Conservation (phyloP, 2,888 invertebrate species). For the Eilema sororculum region DNA sequence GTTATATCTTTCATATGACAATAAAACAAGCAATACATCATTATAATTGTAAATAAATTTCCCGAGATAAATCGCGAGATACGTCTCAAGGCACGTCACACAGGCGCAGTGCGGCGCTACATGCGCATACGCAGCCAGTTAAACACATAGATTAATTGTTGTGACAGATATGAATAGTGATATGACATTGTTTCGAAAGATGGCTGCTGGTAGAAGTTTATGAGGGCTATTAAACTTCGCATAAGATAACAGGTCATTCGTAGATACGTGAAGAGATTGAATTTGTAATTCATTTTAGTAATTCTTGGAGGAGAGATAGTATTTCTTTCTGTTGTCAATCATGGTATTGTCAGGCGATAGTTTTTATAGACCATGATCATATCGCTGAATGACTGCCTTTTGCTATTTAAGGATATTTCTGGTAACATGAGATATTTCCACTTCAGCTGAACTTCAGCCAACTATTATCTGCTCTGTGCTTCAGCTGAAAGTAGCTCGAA, state of each 20-base stretch:
- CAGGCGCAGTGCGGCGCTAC: constrained; percentile 56
- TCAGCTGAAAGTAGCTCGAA: no score
- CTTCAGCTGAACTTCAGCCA: no score
- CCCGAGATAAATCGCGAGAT: constrained; percentile 74
- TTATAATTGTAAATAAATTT: constrained; percentile 81
- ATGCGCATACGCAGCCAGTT: constrained; percentile 60
- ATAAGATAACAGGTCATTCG: neutral
- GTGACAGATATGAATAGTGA: constrained; percentile 29
- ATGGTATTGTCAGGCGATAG: neutral
- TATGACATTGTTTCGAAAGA: constrained; percentile 23
- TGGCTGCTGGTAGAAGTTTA: constrained; percentile 14
- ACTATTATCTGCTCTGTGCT: no score
- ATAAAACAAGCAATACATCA: constrained; percentile 48
- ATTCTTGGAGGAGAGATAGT: neutral
- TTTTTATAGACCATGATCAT: neutral
- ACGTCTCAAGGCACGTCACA: constrained; percentile 60
- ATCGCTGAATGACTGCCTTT: neutral
- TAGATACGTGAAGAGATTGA: neutral
- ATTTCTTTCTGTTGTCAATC: neutral
- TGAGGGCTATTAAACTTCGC: constrained; percentile 11
- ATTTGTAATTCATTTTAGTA: neutral
- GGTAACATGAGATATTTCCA: no score
- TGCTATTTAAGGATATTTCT: no score
- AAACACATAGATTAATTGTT: constrained; percentile 52
- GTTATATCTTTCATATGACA: constrained; percentile 19